Percentiles rank a stretch among this genome's conserved stretches.
These are phyloP conservation scores for Tipula unca DNA, from an alignment of 2,888 invertebrate species.

Conservation along the genomic window DNA sequence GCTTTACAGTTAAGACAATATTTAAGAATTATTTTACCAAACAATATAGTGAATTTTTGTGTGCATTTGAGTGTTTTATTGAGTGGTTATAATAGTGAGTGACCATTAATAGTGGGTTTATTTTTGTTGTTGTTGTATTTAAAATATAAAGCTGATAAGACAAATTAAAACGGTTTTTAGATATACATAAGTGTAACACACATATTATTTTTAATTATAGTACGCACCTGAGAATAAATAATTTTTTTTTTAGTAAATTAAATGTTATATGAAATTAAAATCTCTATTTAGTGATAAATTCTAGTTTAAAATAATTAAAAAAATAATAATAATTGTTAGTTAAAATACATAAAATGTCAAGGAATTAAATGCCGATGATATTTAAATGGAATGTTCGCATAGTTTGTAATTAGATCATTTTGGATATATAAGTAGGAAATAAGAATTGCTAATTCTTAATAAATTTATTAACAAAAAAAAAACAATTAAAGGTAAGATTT, in stretches of 20 bases:
- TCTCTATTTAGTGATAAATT: background rate
- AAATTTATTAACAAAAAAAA: background rate
- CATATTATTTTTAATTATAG: background rate
- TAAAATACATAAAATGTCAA: background rate
- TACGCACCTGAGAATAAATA: background rate
- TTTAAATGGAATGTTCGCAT: background rate
- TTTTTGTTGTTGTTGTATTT: background rate
- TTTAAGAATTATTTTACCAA: background rate
- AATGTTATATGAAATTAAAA: background rate
- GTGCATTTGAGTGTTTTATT: background rate
- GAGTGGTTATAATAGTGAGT: background rate
- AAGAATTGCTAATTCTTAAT: background rate
- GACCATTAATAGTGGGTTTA: background rate
- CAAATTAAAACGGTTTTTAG: constrained; percentile 1
- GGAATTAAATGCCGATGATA: background rate
- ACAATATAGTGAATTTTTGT: background rate
- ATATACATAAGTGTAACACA: background rate
- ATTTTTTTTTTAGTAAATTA: background rate
- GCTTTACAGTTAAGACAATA: background rate
- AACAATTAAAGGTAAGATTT: background rate
- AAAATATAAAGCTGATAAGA: background rate
- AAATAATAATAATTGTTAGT: background rate
- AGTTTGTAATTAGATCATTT: background rate
- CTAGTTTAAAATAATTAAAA: background rate
- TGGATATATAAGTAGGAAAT: background rate